Conservation (phyloP, 2,888 invertebrate genomes). For the Dorcus parallelipipedus region DNA sequence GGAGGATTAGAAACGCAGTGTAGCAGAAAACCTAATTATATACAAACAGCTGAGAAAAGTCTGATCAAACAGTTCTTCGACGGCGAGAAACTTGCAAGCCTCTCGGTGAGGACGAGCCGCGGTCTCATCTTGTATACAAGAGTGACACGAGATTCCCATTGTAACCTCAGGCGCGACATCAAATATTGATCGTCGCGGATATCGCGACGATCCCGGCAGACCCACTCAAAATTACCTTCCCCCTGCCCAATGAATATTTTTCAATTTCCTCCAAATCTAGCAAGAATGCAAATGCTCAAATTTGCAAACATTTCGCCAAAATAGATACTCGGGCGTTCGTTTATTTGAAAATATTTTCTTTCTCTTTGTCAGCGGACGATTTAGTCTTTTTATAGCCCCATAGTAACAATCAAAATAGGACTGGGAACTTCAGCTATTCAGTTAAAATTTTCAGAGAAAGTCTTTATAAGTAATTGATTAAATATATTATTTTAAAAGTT, state of each 20-base stretch:
- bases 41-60: constrained; percentile 2
- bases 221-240: constrained; percentile 18
- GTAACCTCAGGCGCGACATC: constrained; percentile 21
- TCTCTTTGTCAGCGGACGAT: too few relatives aligned
- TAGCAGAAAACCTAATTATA: constrained; percentile 1
- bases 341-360: too few relatives aligned
- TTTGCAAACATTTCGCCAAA: constrained; percentile 21
- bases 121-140: constrained; percentile 24
- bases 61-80: neutral
- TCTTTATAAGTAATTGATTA: too few relatives aligned
- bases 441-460: too few relatives aligned
- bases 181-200: constrained; percentile 19
- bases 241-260: constrained; percentile 27
- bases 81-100: constrained; percentile 1
- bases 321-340: neutral
- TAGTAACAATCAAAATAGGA: too few relatives aligned
- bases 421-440: too few relatives aligned
- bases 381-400: too few relatives aligned
- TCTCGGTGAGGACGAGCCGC: constrained; percentile 11
- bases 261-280: constrained; percentile 28
- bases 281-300: constrained; percentile 26
- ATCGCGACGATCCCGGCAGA: constrained; percentile 4
- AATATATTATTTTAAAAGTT: too few relatives aligned
- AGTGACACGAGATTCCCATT: constrained; percentile 26
- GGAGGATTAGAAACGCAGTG: neutral